Conservation (phyloP, 2,888 invertebrate species). For the Anthrax anthrax region DNA sequence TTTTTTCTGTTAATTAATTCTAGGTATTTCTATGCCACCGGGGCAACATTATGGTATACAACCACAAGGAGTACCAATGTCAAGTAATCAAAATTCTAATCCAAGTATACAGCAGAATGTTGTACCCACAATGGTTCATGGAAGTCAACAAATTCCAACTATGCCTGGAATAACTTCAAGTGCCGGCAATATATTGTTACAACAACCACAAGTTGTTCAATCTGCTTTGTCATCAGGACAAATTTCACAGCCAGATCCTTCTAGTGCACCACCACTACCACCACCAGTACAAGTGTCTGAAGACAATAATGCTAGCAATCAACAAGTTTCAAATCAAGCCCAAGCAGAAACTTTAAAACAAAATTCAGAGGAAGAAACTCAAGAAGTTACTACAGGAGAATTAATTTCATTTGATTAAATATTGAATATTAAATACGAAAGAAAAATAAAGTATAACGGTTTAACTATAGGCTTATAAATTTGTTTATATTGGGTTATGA, state of each 20-base stretch:
- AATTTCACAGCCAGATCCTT: neutral
- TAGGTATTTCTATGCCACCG: neutral
- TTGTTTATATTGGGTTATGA: too few species aligned
- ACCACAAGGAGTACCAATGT: neutral
- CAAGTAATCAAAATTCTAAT: neutral
- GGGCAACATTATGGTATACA: neutral
- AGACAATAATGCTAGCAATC: neutral
- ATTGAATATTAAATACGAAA: too few species aligned
- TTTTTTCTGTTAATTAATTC: neutral
- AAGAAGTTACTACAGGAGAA: slow-evolving; percentile 53
- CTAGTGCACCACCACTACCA: neutral
- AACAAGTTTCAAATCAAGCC: neutral
- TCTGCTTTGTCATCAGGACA: neutral
- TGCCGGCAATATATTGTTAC: neutral
- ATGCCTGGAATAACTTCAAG: slow-evolving; percentile 6
- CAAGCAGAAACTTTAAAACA: slow-evolving; percentile 23
- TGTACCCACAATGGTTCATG: slow-evolving; percentile 2
- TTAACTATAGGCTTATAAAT: too few species aligned
- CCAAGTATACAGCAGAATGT: neutral
- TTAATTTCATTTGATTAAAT: slow-evolving; percentile 67
- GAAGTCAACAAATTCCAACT: slow-evolving; percentile 8
- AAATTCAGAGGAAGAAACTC: slow-evolving; percentile 29
- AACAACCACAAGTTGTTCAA: neutral
- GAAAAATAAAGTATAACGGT: too few species aligned
- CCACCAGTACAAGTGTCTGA: neutral